A percentile compares a stretch with the other conserved stretches of the same genome.
phyloP scores from a whole-genome alignment of 2,797 vertebrate genomes.

The Anguilla marmorata region DNA sequence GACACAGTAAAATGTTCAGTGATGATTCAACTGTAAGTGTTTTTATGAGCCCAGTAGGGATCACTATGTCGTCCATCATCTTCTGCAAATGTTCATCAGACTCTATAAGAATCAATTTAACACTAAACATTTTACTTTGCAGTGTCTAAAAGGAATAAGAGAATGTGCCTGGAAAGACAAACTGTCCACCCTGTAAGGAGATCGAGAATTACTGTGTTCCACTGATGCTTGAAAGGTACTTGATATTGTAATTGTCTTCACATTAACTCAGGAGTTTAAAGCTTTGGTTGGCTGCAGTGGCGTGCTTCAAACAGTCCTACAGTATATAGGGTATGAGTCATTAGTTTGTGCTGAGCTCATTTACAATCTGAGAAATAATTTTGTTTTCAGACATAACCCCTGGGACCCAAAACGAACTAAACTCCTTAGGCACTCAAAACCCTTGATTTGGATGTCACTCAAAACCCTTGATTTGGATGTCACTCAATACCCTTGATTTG shows the following conservation, averaged over 20 bases:
- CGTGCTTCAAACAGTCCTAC: not conserved
- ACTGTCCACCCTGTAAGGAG: not conserved
- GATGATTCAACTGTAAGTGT: too few species aligned
- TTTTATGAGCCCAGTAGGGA: too few species aligned
- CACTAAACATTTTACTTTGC: not conserved
- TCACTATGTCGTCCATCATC: too few species aligned
- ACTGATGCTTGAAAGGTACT: not conserved
- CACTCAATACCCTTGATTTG: not conserved
- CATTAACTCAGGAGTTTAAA: not conserved
- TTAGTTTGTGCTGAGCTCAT: not conserved
- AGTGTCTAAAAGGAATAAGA: not conserved
- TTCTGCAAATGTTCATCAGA: too few species aligned
- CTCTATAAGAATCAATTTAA: too few species aligned
- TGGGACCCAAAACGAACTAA: not conserved
- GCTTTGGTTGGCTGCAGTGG: not conserved
- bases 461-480: not conserved
- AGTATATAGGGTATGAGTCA: not conserved
- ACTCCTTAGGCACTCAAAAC: not conserved
- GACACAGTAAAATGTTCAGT: too few species aligned
- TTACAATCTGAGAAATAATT: not conserved
- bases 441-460: not conserved
- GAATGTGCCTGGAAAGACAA: not conserved
- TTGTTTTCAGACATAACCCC: not conserved
- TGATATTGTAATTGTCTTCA: slow-evolving; percentile 1
- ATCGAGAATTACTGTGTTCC: not conserved